Evolutionary conservation across 2,113 vertebrate genomes (phyloP).

Genomic region (Mirza zaza): DNA sequence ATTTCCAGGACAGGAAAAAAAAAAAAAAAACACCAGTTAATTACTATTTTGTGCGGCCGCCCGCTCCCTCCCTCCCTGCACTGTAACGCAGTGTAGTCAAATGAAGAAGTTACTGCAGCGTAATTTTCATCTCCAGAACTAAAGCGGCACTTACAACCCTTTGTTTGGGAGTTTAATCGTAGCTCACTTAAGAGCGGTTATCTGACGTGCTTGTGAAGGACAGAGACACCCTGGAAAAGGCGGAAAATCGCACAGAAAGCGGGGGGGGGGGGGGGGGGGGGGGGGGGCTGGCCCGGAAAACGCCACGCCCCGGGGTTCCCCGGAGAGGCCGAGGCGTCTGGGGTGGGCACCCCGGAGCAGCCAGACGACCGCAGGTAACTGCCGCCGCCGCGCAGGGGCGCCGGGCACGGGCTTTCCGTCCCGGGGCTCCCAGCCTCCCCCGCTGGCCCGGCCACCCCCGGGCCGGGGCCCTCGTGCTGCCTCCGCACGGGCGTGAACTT

Average conservation of each 20-base stretch:
- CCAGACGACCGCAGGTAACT: background rate
- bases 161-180: constrained; percentile 57
- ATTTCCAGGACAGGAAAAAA: constrained; percentile 69
- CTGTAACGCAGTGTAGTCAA: constrained; percentile 51
- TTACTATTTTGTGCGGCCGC: constrained; percentile 60
- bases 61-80: constrained; percentile 33
- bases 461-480: background rate
- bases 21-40: constrained; percentile 17
- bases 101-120: constrained; percentile 52
- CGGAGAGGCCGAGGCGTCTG: background rate
- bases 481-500: background rate
- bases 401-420: background rate
- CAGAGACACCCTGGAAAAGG: constrained; percentile 44
- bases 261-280: too few species aligned
- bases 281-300: background rate
- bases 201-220: background rate
- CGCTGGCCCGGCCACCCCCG: background rate
- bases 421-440: background rate
- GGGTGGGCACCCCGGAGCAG: background rate
- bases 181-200: constrained; percentile 45
- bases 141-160: constrained; percentile 55
- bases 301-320: accelerated
- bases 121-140: constrained; percentile 55
- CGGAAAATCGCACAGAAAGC: background rate
- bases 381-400: background rate